A percentile compares a stretch with the other conserved stretches of the same genome.
Evolutionary conservation across 2,797 vertebrate genomes (phyloP).

Genomic region (Premnoplex brunnescens): DNA sequence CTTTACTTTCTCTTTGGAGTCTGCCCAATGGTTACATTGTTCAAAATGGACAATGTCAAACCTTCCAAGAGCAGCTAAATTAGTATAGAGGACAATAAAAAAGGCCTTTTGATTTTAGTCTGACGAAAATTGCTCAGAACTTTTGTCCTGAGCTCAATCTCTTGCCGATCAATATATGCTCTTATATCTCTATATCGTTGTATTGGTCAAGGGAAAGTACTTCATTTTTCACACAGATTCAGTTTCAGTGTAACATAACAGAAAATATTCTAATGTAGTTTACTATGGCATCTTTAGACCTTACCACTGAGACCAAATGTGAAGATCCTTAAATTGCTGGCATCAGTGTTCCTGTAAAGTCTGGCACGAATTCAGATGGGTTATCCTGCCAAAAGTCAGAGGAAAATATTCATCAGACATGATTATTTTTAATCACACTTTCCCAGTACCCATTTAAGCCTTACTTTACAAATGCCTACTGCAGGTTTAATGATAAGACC

Average conservation of each 20-base stretch:
- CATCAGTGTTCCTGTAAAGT: slow-evolving; percentile 60
- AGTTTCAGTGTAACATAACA: neutral
- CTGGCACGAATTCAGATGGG: slow-evolving; percentile 56
- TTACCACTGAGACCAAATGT: slow-evolving; percentile 66
- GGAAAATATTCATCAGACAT: slow-evolving; percentile 69
- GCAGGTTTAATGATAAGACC: slow-evolving; percentile 64
- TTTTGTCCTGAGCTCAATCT: neutral
- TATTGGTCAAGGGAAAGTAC: neutral
- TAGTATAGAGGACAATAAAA: slow-evolving; percentile 9
- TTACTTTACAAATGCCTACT: slow-evolving; percentile 48
- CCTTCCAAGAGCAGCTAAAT: neutral
- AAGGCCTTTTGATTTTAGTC: neutral
- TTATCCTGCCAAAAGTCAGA: slow-evolving; percentile 77
- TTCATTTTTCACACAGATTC: neutral
- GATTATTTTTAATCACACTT: slow-evolving; percentile 69
- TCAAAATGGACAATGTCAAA: neutral
- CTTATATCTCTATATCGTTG: neutral
- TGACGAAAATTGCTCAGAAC: slow-evolving; percentile 15
- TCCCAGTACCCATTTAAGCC: slow-evolving; percentile 17
- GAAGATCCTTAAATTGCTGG: slow-evolving; percentile 72
- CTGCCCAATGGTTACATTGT: neutral
- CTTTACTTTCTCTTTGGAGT: neutral
- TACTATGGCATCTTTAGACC: slow-evolving; percentile 49
- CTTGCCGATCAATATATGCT: neutral
- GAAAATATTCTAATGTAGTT: slow-evolving; percentile 23